Evolutionary conservation across 1,140 invertebrate genomes (phyloP).

Genomic region (Tenebrio molitor): DNA sequence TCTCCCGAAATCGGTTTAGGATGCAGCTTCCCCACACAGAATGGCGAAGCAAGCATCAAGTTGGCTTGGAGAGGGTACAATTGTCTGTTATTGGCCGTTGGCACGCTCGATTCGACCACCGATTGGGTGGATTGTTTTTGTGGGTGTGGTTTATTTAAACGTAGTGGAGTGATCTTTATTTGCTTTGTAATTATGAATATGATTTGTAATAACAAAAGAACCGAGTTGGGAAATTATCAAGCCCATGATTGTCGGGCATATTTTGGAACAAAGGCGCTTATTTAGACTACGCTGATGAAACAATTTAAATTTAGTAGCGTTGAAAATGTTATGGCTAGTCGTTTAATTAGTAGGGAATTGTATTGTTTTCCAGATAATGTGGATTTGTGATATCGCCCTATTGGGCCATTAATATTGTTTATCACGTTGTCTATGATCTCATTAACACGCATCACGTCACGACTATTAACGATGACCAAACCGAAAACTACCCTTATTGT

Average conservation of each 20-base stretch:
- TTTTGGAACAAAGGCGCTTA: slow-evolving; percentile 63
- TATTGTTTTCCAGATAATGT: slow-evolving; percentile 49
- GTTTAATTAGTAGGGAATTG: slow-evolving; percentile 59
- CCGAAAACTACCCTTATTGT: too few relatives aligned
- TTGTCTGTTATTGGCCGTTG: slow-evolving; percentile 41
- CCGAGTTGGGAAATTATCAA: slow-evolving; percentile 64
- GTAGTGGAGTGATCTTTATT: slow-evolving; percentile 59
- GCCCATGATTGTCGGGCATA: slow-evolving; percentile 62
- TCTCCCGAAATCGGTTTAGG: slow-evolving; percentile 51
- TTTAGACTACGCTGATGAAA: slow-evolving; percentile 61
- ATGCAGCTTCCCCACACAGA: slow-evolving; percentile 55
- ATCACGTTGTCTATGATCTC: slow-evolving; percentile 28
- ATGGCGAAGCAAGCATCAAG: slow-evolving; percentile 57
- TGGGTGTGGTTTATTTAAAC: slow-evolving; percentile 56
- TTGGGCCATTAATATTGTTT: slow-evolving; percentile 38
- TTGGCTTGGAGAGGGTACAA: slow-evolving; percentile 47
- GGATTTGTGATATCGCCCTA: slow-evolving; percentile 45
- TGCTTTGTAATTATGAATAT: slow-evolving; percentile 68
- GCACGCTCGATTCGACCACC: not conserved
- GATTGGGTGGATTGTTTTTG: slow-evolving; percentile 51
- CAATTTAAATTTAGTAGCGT: slow-evolving; percentile 66
- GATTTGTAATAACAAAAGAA: slow-evolving; percentile 67
- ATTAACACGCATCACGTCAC: slow-evolving; percentile 13
- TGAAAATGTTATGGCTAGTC: slow-evolving; percentile 61
- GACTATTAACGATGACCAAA: too few relatives aligned